Conservation (phyloP, 1,140 invertebrate species). For the Monomorium pharaonis region DNA sequence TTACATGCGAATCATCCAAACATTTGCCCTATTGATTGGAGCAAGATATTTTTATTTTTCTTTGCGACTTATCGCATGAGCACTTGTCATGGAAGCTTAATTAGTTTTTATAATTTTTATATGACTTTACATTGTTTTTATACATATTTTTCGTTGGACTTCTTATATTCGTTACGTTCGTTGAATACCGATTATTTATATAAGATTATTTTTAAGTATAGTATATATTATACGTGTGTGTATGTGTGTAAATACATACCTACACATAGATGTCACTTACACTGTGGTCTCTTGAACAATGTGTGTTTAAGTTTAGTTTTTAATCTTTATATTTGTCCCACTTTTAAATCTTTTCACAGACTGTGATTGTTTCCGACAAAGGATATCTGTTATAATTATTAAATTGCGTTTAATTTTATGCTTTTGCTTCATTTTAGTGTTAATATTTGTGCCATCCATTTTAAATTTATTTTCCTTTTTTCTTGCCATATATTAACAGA, state of each 20-base stretch:
- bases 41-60: conserved; percentile 34
- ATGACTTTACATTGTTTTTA: conserved; percentile 74
- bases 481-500: conserved; percentile 73
- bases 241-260: neutral
- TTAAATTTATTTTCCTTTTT: conserved; percentile 60
- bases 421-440: conserved; percentile 55
- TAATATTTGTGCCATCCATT: conserved; percentile 76
- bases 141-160: conserved; percentile 75
- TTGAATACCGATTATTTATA: conserved; percentile 77
- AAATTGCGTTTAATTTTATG: conserved; percentile 45
- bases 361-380: conserved; percentile 69
- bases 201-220: conserved; percentile 63
- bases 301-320: conserved; percentile 25
- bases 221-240: neutral
- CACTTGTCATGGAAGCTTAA: conserved; percentile 55
- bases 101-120: conserved; percentile 65
- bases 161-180: conserved; percentile 75
- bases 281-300: neutral
- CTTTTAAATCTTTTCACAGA: conserved; percentile 63
- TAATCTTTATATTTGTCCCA: conserved; percentile 59
- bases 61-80: conserved; percentile 67
- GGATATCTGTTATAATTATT: conserved; percentile 56
- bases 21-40: neutral
- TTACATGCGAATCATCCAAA: neutral
- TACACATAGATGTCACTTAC: neutral